phyloP scores from a whole-genome alignment of 2,113 vertebrate genomes.

The Cavia aperea region DNA sequence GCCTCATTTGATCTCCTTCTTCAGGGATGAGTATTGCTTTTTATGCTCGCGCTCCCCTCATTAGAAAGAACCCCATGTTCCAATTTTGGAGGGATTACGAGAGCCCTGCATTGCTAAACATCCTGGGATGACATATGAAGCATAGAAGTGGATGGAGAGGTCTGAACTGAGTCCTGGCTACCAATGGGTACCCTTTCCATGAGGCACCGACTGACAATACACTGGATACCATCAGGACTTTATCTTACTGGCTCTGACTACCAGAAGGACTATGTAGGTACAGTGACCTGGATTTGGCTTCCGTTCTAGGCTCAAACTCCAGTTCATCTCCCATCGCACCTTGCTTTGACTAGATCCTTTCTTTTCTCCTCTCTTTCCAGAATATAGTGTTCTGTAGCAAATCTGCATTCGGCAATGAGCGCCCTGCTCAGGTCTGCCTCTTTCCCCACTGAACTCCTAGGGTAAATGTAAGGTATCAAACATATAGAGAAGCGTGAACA shows the following conservation, averaged over 20 bases:
- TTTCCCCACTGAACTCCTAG: not conserved
- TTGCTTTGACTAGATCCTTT: not conserved
- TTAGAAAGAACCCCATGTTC: not conserved
- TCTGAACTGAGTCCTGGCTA: not conserved
- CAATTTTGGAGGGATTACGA: not conserved
- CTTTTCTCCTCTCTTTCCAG: not conserved
- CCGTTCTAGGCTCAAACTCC: not conserved
- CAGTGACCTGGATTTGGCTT: not conserved
- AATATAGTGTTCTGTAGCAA: not conserved
- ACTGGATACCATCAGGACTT: not conserved
- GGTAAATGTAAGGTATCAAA: not conserved
- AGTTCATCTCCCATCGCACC: not conserved
- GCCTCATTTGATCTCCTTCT: not conserved
- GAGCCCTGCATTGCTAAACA: not conserved
- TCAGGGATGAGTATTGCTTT: not conserved
- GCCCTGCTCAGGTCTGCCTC: not conserved
- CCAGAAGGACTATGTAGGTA: not conserved
- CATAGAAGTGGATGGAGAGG: not conserved
- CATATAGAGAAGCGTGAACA: not conserved
- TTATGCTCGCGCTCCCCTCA: not conserved
- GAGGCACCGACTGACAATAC: accelerated
- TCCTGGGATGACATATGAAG: not conserved
- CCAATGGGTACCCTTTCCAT: not conserved
- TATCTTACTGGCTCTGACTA: not conserved
- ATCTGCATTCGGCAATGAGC: not conserved